Evolutionary conservation across 2,888 invertebrate genomes (phyloP).

Genomic region (Lagria hirta): DNA sequence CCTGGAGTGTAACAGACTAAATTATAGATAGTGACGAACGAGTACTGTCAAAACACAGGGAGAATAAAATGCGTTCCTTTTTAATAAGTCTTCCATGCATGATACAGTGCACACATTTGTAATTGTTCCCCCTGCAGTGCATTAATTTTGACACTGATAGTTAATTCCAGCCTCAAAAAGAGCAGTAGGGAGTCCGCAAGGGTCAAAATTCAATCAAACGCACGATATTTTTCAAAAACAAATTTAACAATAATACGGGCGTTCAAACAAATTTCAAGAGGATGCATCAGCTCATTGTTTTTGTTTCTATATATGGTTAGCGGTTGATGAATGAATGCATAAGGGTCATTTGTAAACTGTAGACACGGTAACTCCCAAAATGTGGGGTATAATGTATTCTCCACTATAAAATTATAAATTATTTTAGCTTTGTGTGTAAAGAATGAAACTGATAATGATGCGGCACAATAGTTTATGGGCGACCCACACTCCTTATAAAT

Average conservation of each 20-base stretch:
- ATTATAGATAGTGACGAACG: too few species aligned
- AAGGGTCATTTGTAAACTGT: conserved; percentile 34
- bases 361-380: conserved; percentile 32
- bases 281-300: conserved; percentile 25
- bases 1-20: too few species aligned
- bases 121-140: conserved; percentile 24
- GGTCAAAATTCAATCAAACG: conserved; percentile 6
- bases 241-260: conserved; percentile 28
- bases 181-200: conserved; percentile 14
- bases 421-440: conserved; percentile 26
- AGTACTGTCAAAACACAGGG: conserved; percentile 18
- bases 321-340: conserved; percentile 34
- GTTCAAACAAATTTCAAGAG: conserved; percentile 11
- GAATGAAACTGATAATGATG: conserved; percentile 36
- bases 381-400: conserved; percentile 36
- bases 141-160: conserved; percentile 25
- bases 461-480: conserved; percentile 33
- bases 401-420: conserved; percentile 37
- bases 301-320: conserved; percentile 26
- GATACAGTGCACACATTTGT: conserved; percentile 19
- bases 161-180: conserved; percentile 26
- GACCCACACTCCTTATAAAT: conserved; percentile 28
- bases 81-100: conserved; percentile 15
- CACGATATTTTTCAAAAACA: conserved; percentile 19
- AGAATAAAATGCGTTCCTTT: conserved; percentile 10